Evolutionary conservation across 2,888 invertebrate species (phyloP).

Genomic region (Platynereis dumerilii): DNA sequence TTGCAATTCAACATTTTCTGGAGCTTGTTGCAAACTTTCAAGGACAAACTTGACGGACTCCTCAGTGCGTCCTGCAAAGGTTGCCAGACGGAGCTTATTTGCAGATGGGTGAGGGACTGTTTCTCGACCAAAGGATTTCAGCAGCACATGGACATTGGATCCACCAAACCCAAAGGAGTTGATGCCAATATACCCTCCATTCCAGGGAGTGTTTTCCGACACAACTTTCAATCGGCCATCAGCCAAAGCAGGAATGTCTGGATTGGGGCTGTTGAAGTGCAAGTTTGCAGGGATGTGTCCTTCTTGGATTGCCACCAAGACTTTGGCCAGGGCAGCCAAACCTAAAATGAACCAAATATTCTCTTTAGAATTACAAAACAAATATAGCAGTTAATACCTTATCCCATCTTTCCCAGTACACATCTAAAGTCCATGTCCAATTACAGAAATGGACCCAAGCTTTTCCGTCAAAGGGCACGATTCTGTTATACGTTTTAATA

Average conservation of each 20-base stretch:
- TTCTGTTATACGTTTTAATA: too few relatives aligned
- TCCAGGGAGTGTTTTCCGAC: constrained; percentile 80
- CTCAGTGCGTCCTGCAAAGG: constrained; percentile 85
- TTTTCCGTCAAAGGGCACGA: too few relatives aligned
- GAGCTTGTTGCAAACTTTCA: constrained; percentile 73
- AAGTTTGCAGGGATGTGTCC: constrained; percentile 89
- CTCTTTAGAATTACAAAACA: too few relatives aligned
- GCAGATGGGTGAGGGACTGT: constrained; percentile 48
- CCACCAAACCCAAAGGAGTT: constrained; percentile 99
- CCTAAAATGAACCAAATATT: constrained; percentile 65
- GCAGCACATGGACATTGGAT: constrained; percentile 62
- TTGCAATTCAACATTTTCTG: constrained; percentile 51
- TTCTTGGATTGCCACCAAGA: constrained; percentile 90
- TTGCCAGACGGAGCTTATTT: constrained; percentile 75
- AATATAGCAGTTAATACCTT: too few relatives aligned
- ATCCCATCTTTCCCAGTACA: too few relatives aligned
- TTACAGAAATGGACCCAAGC: too few relatives aligned
- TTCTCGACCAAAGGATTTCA: constrained; percentile 64
- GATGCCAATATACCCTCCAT: constrained; percentile 88
- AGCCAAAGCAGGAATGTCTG: constrained; percentile 85
- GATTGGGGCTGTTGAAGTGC: constrained; percentile 85
- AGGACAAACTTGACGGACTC: constrained; percentile 76
- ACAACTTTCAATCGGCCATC: constrained; percentile 87
- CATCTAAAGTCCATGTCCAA: too few relatives aligned
- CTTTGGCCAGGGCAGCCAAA: constrained; percentile 87